Evolutionary conservation across 2,797 vertebrate species (phyloP), one percentile per base, ranked within the genome.

Genomic region (Molossus molossus): DNA sequence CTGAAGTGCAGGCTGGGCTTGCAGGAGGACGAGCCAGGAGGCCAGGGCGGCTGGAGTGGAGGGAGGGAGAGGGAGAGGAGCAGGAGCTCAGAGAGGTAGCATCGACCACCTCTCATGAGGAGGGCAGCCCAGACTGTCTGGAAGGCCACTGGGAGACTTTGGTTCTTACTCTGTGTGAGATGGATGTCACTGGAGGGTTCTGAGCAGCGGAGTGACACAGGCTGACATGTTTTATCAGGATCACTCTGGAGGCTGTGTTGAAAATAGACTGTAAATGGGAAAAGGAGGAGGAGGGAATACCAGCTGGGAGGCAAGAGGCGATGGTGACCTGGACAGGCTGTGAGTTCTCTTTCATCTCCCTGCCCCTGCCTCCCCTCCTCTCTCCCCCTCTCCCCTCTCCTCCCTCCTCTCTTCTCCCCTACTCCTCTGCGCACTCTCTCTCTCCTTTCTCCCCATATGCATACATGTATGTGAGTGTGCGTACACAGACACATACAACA

Each of bases 191-290:
- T 29, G 2, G 73, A 85, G 84, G 83, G 45, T 50, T 82, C 82
- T 83, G 83, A 73, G 86, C 70, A 25, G n/a, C 57, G 67, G 15
- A 90, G 64, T 83, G 82, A 84, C 90, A 53, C 0, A 21, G 60
- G 25, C 91, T 92, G 93, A 76, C 91, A 76, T 12, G 84, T 94
- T 84, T 33, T 23, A 67, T 97, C 81, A 95, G 92, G 82, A 58
- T 91, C 97, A 96, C 33, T 82, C 62, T 70, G 93, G 45, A 33
- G 37, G 76, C 67, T 27, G 81, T n/a, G 92, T 87, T 90, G 84
- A 77, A 97, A 96, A 94, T 57, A 83, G 85, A 33, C 85, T n/a
- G 50, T 25, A 57, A 69, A 50, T 55, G 77, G 92, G 69, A 84
- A 90, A 37, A 75, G 81, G 67, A 50, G 57, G 62, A 20, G 29